These are phyloP conservation scores for Pogonomyrmex barbatus DNA, from an alignment of 1,140 invertebrate genomes.

Conservation along the genomic window DNA sequence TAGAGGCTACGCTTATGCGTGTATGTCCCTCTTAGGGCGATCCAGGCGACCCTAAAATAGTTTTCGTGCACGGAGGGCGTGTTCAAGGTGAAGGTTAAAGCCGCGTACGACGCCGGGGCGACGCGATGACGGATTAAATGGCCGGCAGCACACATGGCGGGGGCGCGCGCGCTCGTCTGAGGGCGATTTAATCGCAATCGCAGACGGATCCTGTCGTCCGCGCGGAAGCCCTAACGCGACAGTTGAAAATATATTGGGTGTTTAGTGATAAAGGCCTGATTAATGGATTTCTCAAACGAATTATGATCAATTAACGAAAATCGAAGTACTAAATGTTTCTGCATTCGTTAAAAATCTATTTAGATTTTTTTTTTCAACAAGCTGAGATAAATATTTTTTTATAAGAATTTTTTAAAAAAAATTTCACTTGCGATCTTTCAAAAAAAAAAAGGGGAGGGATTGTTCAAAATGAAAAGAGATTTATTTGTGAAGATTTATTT, in stretches of 20 bases:
- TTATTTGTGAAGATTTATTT: not conserved
- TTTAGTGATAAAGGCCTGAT: not conserved
- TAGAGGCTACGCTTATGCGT: slow-evolving; percentile 3
- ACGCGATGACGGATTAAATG: slow-evolving; percentile 67
- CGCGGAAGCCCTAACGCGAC: slow-evolving; percentile 46
- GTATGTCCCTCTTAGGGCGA: slow-evolving; percentile 42
- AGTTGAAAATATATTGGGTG: slow-evolving; percentile 22
- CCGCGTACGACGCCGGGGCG: slow-evolving; percentile 64
- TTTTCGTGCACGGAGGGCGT: slow-evolving; percentile 53
- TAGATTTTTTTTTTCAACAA: not conserved
- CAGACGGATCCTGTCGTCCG: slow-evolving; percentile 45
- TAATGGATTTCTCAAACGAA: not conserved
- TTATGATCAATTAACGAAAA: not conserved
- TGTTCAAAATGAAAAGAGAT: not conserved
- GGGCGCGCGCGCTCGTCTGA: slow-evolving; percentile 39
- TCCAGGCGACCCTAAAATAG: slow-evolving; percentile 73
- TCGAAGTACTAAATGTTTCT: not conserved
- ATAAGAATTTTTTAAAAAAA: not conserved
- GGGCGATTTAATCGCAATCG: slow-evolving; percentile 64
- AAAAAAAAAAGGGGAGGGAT: not conserved
- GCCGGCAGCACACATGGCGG: slow-evolving; percentile 54
- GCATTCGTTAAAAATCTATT: slow-evolving; percentile 14
- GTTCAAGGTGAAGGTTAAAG: slow-evolving; percentile 74
- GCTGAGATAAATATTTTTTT: not conserved
- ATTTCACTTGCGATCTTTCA: not conserved